phyloP scores from a whole-genome alignment of 2,797 vertebrate species.

The Schizopygopsis pylzovi region DNA sequence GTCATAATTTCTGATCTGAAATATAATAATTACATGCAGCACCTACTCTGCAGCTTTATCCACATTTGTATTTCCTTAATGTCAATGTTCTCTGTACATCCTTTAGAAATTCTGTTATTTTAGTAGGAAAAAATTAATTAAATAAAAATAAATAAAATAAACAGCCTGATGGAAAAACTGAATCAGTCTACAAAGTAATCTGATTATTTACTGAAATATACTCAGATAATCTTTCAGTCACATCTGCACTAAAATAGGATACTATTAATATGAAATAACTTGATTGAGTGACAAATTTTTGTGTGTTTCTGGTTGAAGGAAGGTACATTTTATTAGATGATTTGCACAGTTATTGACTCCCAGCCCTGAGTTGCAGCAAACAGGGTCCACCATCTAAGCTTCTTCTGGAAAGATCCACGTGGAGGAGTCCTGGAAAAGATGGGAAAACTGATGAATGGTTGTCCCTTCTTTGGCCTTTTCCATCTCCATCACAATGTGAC shows the following conservation, averaged over 20 bases:
- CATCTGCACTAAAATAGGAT: constrained; percentile 1
- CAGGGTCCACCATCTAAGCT: constrained; percentile 44
- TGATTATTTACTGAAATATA: background rate
- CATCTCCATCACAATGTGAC: constrained; percentile 38
- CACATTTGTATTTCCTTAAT: background rate
- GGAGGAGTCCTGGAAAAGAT: constrained; percentile 23
- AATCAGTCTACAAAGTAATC: background rate
- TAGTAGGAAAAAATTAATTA: background rate
- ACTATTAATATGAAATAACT: constrained; percentile 9
- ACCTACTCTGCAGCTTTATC: background rate
- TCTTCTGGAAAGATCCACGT: constrained; percentile 42
- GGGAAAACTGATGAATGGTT: constrained; percentile 48
- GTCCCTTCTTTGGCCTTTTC: constrained; percentile 42
- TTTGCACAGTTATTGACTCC: constrained; percentile 71
- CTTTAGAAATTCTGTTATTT: background rate
- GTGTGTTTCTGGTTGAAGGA: constrained; percentile 61
- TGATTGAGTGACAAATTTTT: constrained; percentile 28
- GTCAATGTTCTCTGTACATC: background rate
- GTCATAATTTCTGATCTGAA: background rate
- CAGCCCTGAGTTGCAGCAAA: constrained; percentile 61
- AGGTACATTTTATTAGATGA: constrained; percentile 62
- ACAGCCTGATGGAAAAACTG: background rate
- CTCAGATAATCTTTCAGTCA: constrained; percentile 6
- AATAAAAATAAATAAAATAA: background rate
- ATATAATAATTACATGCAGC: background rate